Base-by-base conservation (phyloP, 2,888 invertebrate species). In the Galeruca laticollis region DNA sequence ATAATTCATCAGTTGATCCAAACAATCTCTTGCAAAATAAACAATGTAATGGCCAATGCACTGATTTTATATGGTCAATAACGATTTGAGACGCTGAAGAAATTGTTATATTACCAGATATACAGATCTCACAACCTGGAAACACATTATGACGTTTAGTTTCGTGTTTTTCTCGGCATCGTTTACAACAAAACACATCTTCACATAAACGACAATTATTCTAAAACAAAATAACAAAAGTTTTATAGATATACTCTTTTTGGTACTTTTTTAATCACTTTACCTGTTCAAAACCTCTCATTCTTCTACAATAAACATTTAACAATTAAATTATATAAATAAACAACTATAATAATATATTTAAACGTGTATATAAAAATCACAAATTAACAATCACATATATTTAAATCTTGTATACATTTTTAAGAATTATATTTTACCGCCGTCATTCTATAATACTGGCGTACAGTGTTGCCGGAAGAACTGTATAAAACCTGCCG, bases 141-240 rank as follows among this genome's bases (percentile, higher is more conserved):
- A 78, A 69, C 15, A 82, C 73, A 49, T 77, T 71, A 68, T 84
- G 84, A 13, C 67, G 35, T 13, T 69, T 62, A 59, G 69, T 62
- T 77, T 84, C 83, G 69, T 84, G 84, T 56, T 79, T 77, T 35
- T 73, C 65, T 8, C 84, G 82, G 73, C 84, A 84, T 35, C 75
- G 75, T 76, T 76, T 68, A 67, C 84, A 84, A 75, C 84, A 84
- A 73, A 82, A 83, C 21, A 77, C 75, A 76, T 79, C 78, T 40
- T 68, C 66, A 74, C 84, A 84, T 11, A 82, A 63, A 57, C 81
- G 77, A 69, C 84, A 84, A 20, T 77, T 75, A 73, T 82, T 81
- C 83, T 84, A 68, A 63, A 82, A 82, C 6, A 35, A 35, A 18
- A 40, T 10, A 15, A 18, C 20, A 15, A 52, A 43, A 15, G 26